Conservation (phyloP, 23 tunicate genomes). For the Styela clava region DNA sequence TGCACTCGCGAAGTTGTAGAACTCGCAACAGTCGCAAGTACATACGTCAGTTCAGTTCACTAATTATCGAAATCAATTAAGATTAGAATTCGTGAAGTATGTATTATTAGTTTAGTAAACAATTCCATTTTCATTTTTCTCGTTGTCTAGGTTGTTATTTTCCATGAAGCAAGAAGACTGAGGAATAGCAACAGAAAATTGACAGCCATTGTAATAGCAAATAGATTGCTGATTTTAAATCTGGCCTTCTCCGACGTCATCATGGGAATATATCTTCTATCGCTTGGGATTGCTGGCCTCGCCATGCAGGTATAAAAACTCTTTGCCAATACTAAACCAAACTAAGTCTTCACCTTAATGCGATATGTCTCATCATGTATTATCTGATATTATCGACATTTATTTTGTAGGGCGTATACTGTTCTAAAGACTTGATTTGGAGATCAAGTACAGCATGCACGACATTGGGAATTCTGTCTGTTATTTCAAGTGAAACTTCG, state of each 20-base stretch:
- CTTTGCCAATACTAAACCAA: background rate
- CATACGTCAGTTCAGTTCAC: background rate
- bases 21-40: background rate
- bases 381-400: background rate
- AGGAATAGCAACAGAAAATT: background rate
- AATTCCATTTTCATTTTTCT: background rate
- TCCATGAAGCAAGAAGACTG: constrained; percentile 6
- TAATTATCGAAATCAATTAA: too few relatives aligned
- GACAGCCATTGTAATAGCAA: constrained; percentile 4
- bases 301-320: constrained; percentile 8
- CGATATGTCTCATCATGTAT: background rate
- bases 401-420: constrained; percentile 10
- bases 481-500: constrained; percentile 25
- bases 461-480: constrained; percentile 21
- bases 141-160: constrained; percentile 2
- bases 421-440: constrained; percentile 14
- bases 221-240: constrained; percentile 27
- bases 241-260: constrained; percentile 37
- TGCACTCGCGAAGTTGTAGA: background rate
- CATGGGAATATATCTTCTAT: constrained; percentile 39
- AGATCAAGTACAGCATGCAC: constrained; percentile 22
- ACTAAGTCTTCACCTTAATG: background rate
- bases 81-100: too few relatives aligned
- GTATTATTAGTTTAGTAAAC: too few relatives aligned
- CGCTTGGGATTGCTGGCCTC: constrained; percentile 7